phyloP scores from a whole-genome alignment of 35 echinoderm and acorn worm genomes.

The Ptychodera flava region DNA sequence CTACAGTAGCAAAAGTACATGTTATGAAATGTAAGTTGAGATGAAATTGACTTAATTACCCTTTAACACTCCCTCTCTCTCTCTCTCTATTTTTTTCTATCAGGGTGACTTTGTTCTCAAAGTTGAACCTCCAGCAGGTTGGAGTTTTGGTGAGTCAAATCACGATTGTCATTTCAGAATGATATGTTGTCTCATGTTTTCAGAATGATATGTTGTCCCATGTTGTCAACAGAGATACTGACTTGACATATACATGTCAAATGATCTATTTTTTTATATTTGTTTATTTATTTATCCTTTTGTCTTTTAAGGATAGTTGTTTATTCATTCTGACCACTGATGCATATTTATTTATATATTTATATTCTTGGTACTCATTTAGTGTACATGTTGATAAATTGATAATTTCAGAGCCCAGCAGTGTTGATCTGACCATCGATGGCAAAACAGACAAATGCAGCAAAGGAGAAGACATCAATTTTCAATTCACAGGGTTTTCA shows the following conservation, averaged over 20 bases:
- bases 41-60: too few relatives aligned
- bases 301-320: constrained; percentile 6
- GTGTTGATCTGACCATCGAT: constrained; percentile 69
- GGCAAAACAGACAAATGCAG: constrained; percentile 91
- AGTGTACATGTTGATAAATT: too few relatives aligned
- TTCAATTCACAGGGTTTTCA: constrained; percentile 81
- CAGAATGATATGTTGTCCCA: neutral
- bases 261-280: neutral
- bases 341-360: too few relatives aligned
- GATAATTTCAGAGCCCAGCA: constrained; percentile 61
- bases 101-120: constrained; percentile 74
- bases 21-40: too few relatives aligned
- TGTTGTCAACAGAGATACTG: neutral
- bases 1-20: too few relatives aligned
- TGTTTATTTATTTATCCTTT: neutral
- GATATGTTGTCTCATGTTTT: neutral
- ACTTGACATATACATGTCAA: neutral
- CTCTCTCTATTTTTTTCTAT: too few relatives aligned
- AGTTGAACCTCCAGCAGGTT: constrained; percentile 76
- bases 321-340: too few relatives aligned
- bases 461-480: constrained; percentile 85
- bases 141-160: constrained; percentile 85
- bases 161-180: neutral
- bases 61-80: too few relatives aligned
- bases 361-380: too few relatives aligned